Percentiles rank a stretch among this genome's conserved stretches.
Evolutionary conservation across 2,888 invertebrate species (phyloP).

Genomic region (Tromatobia lineatoria): DNA sequence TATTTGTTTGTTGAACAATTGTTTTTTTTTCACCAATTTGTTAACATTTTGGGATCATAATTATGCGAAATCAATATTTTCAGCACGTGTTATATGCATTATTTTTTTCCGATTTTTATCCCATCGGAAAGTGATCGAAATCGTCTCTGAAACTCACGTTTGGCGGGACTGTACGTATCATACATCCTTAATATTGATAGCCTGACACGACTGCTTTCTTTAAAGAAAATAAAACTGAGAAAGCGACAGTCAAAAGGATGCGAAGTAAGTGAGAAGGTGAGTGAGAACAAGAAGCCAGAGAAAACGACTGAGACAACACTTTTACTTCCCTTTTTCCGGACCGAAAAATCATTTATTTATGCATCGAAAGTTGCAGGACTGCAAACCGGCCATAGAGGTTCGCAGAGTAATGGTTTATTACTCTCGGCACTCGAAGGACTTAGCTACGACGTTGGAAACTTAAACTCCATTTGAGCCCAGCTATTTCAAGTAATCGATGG

Average conservation of each 20-base stretch:
- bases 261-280: neutral
- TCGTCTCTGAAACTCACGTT: too few relatives aligned
- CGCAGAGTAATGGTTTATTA: slow-evolving; percentile 1
- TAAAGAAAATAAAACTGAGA: neutral
- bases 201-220: too few relatives aligned
- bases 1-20: too few relatives aligned
- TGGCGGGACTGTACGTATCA: too few relatives aligned
- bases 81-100: too few relatives aligned
- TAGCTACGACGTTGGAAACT: slow-evolving; percentile 68
- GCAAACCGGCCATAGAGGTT: slow-evolving; percentile 10
- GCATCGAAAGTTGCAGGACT: neutral
- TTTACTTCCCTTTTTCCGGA: neutral
- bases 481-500: slow-evolving; percentile 69
- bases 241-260: neutral
- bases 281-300: neutral
- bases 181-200: too few relatives aligned
- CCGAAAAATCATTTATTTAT: neutral
- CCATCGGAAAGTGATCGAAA: too few relatives aligned
- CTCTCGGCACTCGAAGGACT: slow-evolving; percentile 39
- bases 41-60: too few relatives aligned
- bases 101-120: too few relatives aligned
- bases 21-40: too few relatives aligned
- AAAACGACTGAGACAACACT: too few relatives aligned
- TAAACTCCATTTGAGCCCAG: slow-evolving; percentile 75
- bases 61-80: too few relatives aligned